Evolutionary conservation across 2,797 vertebrate genomes (phyloP).

Genomic region (Tamandua tetradactyla): DNA sequence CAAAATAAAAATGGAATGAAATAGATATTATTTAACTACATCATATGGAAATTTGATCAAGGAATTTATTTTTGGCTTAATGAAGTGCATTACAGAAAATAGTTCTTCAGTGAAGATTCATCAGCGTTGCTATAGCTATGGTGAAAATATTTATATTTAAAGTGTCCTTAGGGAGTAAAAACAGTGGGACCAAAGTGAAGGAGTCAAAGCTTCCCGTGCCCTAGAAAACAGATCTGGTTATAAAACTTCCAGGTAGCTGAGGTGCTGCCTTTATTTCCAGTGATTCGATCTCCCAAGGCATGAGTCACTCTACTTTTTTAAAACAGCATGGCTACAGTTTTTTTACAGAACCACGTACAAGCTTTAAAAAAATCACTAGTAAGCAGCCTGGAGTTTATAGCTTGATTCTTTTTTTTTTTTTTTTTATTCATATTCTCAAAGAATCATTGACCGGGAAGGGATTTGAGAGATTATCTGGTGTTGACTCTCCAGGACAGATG

Average conservation of each 20-base stretch:
- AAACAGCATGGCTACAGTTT: background rate
- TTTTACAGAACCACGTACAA: background rate
- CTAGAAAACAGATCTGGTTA: background rate
- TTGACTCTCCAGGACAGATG: slow-evolving; percentile 47
- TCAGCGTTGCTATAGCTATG: background rate
- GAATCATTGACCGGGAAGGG: slow-evolving; percentile 53
- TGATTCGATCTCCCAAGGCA: background rate
- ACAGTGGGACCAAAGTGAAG: background rate
- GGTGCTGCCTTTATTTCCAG: background rate
- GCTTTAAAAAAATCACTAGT: slow-evolving; percentile 50
- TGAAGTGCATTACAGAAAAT: background rate
- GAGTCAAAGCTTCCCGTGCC: background rate
- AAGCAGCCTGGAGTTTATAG: slow-evolving; percentile 10
- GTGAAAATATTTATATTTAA: background rate
- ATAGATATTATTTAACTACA: background rate
- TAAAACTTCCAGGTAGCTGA: background rate
- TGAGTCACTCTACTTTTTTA: background rate
- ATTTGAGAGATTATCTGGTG: slow-evolving; percentile 52
- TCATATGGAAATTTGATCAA: background rate
- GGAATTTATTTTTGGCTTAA: background rate
- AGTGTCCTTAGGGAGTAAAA: background rate
- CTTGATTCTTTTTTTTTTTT: slow-evolving; percentile 18
- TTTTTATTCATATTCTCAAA: slow-evolving; percentile 40
- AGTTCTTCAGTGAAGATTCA: background rate
- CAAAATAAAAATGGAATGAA: slow-evolving; percentile 40